phyloP scores from a whole-genome alignment of 2,888 invertebrate genomes.

The Cheilosia grossa region DNA sequence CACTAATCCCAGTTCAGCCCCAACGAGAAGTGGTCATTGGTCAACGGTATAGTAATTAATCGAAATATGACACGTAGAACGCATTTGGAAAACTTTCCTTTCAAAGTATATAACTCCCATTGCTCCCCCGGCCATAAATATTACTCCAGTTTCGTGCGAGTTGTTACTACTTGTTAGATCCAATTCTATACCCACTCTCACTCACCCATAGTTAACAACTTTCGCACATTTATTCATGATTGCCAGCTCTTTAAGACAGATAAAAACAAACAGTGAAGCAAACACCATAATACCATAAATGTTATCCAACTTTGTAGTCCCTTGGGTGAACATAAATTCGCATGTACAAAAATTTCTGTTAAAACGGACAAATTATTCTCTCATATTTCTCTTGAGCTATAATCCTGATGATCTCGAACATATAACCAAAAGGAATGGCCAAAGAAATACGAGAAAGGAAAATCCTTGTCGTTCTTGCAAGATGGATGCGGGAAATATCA shows the following conservation, averaged over 20 bases:
- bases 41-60: neutral
- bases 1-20: neutral
- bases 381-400: slow-evolving; percentile 21
- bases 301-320: slow-evolving; percentile 27
- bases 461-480: neutral
- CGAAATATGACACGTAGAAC: neutral
- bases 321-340: neutral
- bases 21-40: neutral
- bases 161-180: too few relatives aligned
- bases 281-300: slow-evolving; percentile 26
- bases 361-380: slow-evolving; percentile 43
- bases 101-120: neutral
- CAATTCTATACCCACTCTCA: neutral
- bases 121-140: neutral
- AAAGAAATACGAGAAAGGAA: slow-evolving; percentile 31
- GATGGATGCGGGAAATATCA: slow-evolving; percentile 18
- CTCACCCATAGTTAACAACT: neutral
- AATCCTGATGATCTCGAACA: slow-evolving; percentile 31
- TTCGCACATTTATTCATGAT: slow-evolving; percentile 10
- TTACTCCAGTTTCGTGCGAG: neutral
- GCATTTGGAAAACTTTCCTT: neutral
- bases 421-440: slow-evolving; percentile 22
- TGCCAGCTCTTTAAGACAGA: neutral
- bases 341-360: neutral
- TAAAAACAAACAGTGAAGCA: slow-evolving; percentile 2